Base-by-base conservation (phyloP, 2,888 invertebrate genomes). In the Habrosyne pyritoides region DNA sequence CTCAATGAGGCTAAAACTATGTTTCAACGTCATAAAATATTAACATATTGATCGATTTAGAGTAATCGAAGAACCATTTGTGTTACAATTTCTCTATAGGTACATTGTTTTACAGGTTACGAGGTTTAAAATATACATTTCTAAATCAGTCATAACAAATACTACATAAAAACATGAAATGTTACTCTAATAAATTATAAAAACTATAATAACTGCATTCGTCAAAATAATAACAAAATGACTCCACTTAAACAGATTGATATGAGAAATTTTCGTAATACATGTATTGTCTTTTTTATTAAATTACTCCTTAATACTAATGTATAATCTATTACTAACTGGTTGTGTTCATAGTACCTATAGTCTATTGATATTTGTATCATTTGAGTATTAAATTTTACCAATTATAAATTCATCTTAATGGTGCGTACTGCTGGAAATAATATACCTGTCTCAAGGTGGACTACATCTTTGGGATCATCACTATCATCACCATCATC, bases 211-310 rank as follows among this genome's bases (percentile, higher is more conserved):
- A 59, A 56, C 53, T 59, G 55, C 12, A 2, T 10, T 30, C 30
- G 6, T 53, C 50, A 56, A 59, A 62, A 54, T 50, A 30, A 57
- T 46, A 24, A 18, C 47, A 57, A 60, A 49, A 60, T n/a, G 60
- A 64, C 22, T 47, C 53, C 64, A 64, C 69, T 72, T 75, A 73
- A 76, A 57, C 59, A 68, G 69, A 79, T 81, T 85, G 84, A 87
- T 88, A 89, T 88, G 86, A 88, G 77, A 84, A 75, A 77, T 79
- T 69, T 81, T 83, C 80, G 81, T 88, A 87, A 83, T 78, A 84
- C 83, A 81, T 81, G 90, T 91, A 91, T 91, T 91, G 91, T 91
- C 91, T 28, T 82, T 83, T 75, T 85, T 85, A 76, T 87, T 85
- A 87, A 84, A 78, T 72, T 79, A 84, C 63, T 56, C 70, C 83